These are phyloP conservation scores for Clepsis dumicolana DNA, from an alignment of 2,888 invertebrate genomes.

Conservation along the genomic window DNA sequence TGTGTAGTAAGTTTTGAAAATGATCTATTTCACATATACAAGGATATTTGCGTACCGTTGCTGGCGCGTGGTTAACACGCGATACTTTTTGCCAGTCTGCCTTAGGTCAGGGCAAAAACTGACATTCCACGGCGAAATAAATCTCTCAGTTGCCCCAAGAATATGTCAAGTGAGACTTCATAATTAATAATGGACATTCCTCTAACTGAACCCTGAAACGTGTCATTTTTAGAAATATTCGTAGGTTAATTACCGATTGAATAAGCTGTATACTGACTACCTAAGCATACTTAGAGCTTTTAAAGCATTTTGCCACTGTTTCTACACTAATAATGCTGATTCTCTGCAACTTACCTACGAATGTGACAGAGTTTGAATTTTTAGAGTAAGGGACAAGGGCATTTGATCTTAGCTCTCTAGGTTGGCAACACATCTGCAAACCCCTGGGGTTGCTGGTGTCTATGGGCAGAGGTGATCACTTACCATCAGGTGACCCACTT, in stretches of 20 bases:
- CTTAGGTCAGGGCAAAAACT: conserved; percentile 79
- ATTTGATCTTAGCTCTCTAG: no score
- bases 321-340: no score
- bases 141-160: conserved; percentile 68
- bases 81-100: conserved; percentile 57
- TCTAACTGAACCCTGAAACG: conserved; percentile 58
- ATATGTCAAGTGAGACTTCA: conserved; percentile 62
- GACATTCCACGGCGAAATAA: conserved; percentile 68
- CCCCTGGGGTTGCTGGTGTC: no score
- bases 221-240: conserved; percentile 29
- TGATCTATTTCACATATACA: conserved; percentile 29
- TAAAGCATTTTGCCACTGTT: no score
- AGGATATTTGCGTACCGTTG: conserved; percentile 25
- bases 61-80: conserved; percentile 33
- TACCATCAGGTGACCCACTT: no score
- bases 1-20: not conserved
- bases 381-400: no score
- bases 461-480: no score
- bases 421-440: no score
- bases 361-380: no score
- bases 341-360: no score
- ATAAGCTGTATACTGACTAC: not conserved
- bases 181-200: conserved; percentile 79
- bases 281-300: no score
- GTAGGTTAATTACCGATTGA: conserved; percentile 11